Evolutionary conservation across 2,888 invertebrate species (phyloP).

Genomic region (Ectemnius continuus): DNA sequence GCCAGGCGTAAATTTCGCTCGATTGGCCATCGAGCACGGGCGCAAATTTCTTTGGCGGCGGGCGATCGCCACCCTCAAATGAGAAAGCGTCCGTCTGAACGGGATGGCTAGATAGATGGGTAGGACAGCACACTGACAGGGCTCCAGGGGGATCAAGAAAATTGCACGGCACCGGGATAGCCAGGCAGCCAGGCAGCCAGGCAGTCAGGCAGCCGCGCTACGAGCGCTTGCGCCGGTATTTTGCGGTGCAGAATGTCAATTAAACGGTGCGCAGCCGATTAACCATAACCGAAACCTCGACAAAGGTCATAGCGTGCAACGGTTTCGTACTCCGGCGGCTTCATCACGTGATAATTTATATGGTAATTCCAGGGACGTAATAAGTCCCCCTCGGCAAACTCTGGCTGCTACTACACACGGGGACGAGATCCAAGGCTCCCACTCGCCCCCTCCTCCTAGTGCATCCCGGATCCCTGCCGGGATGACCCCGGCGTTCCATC

Average conservation of each 20-base stretch:
- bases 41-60: no score
- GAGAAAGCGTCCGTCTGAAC: no score
- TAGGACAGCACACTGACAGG: no score
- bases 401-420: constrained; percentile 68
- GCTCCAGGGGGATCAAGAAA: not conserved
- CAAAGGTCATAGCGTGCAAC: constrained; percentile 66
- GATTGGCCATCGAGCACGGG: no score
- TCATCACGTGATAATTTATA: constrained; percentile 75
- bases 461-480: constrained; percentile 6
- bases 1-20: no score
- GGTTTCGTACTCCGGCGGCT: constrained; percentile 67
- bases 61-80: no score
- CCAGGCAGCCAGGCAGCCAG: not conserved
- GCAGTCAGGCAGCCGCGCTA: constrained; percentile 29
- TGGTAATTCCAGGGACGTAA: constrained; percentile 74
- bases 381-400: constrained; percentile 72
- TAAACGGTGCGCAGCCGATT: constrained; percentile 68
- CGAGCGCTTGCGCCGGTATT: constrained; percentile 51
- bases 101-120: no score
- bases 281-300: constrained; percentile 73
- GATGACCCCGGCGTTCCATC: constrained; percentile 55
- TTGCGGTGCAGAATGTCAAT: constrained; percentile 65
- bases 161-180: constrained; percentile 7
- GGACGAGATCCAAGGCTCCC: constrained; percentile 47
- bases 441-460: constrained; percentile 45